Evolutionary conservation across 2,797 vertebrate genomes (phyloP), one percentile per base, ranked within the genome.

Genomic region (Sciaenops ocellatus): DNA sequence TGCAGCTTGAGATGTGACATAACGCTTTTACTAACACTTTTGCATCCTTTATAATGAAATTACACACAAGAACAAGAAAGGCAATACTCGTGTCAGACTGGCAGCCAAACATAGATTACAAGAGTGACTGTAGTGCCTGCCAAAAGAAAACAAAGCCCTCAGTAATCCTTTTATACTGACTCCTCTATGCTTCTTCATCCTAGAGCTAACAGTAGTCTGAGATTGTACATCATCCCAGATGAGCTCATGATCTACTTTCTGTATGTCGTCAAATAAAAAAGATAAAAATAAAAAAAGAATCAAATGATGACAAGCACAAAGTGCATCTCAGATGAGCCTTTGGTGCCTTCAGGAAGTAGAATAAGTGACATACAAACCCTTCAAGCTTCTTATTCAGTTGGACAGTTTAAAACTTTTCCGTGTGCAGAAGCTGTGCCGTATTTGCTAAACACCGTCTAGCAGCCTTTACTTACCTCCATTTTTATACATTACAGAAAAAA

Each of bases 61-160:
- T 82, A 86, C 68, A 78, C 72, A 52, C 48, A 44, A 57, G 57
- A 57, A 87, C 62, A 76, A 79, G 64, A 84, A 73, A 86, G 59
- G 65, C 78, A 76, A 78, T n/a, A 63, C 56, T 87, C 41, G 66
- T 84, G 84, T 88, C 80, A 69, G 18, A 85, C 65, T 68, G 8
- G 10, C 69, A 85, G 83, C 82, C 85, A 90, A 89, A 91, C 76
- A 84, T 83, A 89, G 87, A 91, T 88, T 85, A 88, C 82, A 89
- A 78, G 85, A 87, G 72, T 38, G 82, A 85, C 82, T 79, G 83
- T 57, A 51, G 69, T 56, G 82, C 22, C 79, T 90, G 86, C 86
- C 89, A 92, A 90, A 77, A 85, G 69, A 72, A 88, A 87, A 93
- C 89, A 92, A 92, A 94, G 83, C 79, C 78, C 69, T 73, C 69